Evolutionary conservation across 2,888 invertebrate genomes (phyloP), one percentile per base, ranked within the genome.

Genomic region (Drosophila rellima): DNA sequence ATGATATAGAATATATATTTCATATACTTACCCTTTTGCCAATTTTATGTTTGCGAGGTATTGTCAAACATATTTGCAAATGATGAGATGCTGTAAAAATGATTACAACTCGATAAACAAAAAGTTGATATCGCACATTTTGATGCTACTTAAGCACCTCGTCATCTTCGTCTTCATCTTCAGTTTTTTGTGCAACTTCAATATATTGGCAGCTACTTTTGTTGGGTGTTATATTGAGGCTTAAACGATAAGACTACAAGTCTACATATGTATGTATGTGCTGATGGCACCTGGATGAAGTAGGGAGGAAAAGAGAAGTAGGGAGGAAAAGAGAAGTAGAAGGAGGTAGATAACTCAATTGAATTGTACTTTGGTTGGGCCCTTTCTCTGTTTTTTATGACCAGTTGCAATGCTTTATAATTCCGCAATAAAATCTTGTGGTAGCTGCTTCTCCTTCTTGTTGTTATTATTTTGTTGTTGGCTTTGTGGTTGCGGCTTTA

Each of bases 401-500:
- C 62, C 73, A 62, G 55, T 55, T 45, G 23, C 54, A 54, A 73
- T 63, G 68, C 51, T 68, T 78, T 69, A 75, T 75, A 78, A 75
- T 75, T 73, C 29, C 31, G 74, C 63, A 68, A 78, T 75, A 75
- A 78, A 77, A 39, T 37, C 52, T 15, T 72, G 67, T n/a, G 62
- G 51, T 63, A 23, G 17, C 23, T 56, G 35, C 6, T n/a, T n/a
- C 26, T 40, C 18, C n/a, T 29, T 40, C 3, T 37, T 44, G 31
- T 42, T 57, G 23, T 54, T n/a, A n/a, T n/a, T n/a, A n/a, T n/a
- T n/a, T n/a, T 50, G 11, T 42, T 67, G 68, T 57, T 74, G 79
- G 70, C 79, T 78, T 70, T 74, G 62, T 59, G 70, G 64, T 57
- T 63, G 63, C 20, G 60, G 51, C 71, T 79, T 76, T 77, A 79